A percentile compares a stretch with the other conserved stretches of the same genome.
These are phyloP conservation scores for Hirtodrosophila cameraria DNA, from an alignment of 2,888 invertebrate species.

Conservation along the genomic window DNA sequence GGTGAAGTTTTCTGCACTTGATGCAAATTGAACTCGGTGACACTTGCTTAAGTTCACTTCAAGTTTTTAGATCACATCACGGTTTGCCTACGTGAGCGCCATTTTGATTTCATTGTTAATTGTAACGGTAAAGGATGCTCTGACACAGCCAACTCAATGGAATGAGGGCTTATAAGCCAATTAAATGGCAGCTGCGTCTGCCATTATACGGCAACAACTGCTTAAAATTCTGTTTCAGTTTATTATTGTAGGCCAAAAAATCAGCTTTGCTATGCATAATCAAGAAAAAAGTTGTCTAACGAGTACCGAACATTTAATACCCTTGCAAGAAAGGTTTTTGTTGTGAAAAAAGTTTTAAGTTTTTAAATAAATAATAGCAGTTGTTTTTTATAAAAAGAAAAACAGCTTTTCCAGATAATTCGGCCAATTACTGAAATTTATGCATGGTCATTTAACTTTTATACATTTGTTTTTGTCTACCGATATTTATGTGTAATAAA, in stretches of 20 bases:
- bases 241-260: not conserved
- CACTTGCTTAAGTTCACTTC: conserved; percentile 25
- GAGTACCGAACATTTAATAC: too few species aligned
- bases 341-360: not conserved
- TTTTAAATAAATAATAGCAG: too few species aligned
- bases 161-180: conserved; percentile 8
- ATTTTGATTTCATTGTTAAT: conserved; percentile 36
- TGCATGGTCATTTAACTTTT: too few species aligned
- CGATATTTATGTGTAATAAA: too few species aligned
- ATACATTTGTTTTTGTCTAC: too few species aligned
- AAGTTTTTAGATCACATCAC: conserved; percentile 14
- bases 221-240: not conserved
- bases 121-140: conserved; percentile 21
- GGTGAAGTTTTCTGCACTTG: conserved; percentile 21
- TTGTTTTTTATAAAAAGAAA: too few species aligned
- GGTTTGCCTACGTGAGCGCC: conserved; percentile 37
- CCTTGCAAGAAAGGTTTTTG: not conserved
- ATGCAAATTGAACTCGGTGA: conserved; percentile 52
- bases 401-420: too few species aligned
- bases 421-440: too few species aligned
- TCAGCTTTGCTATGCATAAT: not conserved
- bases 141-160: not conserved
- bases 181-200: conserved; percentile 10
- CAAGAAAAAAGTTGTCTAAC: too few species aligned
- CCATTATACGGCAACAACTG: not conserved